phyloP scores from a whole-genome alignment of 1,140 invertebrate species.

The Melipona quadrifasciata region DNA sequence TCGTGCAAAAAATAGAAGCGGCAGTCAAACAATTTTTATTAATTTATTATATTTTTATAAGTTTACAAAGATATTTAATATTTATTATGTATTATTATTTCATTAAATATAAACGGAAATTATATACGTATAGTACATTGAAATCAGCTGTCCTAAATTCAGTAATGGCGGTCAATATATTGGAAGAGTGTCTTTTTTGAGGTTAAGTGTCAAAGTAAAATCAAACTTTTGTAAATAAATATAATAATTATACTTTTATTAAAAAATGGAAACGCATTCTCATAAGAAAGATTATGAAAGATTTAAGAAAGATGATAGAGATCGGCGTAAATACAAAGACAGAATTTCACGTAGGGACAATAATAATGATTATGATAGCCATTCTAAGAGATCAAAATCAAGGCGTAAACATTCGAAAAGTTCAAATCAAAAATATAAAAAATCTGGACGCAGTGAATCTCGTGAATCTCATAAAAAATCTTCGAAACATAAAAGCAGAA shows the following conservation, averaged over 20 bases:
- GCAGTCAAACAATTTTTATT: neutral
- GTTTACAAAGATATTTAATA: neutral
- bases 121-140: conserved; percentile 28
- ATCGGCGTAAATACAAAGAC: conserved; percentile 26
- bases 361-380: conserved; percentile 41
- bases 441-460: conserved; percentile 48
- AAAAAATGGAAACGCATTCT: conserved; percentile 61
- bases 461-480: conserved; percentile 60
- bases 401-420: conserved; percentile 49
- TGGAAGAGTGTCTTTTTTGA: conserved; percentile 5
- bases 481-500: conserved; percentile 65
- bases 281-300: conserved; percentile 34
- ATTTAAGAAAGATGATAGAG: conserved; percentile 39
- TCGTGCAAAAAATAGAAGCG: neutral
- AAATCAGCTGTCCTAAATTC: conserved; percentile 55
- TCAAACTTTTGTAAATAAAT: neutral
- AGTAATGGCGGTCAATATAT: conserved; percentile 1
- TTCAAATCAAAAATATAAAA: conserved; percentile 56
- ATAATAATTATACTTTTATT: neutral
- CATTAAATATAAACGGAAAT: conserved; percentile 30
- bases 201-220: conserved; percentile 33
- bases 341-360: conserved; percentile 30
- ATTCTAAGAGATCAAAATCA: conserved; percentile 47
- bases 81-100: conserved; percentile 1
- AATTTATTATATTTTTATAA: neutral